Evolutionary conservation across 2,113 vertebrate genomes (phyloP).

Genomic region (Chaetodon auriga): DNA sequence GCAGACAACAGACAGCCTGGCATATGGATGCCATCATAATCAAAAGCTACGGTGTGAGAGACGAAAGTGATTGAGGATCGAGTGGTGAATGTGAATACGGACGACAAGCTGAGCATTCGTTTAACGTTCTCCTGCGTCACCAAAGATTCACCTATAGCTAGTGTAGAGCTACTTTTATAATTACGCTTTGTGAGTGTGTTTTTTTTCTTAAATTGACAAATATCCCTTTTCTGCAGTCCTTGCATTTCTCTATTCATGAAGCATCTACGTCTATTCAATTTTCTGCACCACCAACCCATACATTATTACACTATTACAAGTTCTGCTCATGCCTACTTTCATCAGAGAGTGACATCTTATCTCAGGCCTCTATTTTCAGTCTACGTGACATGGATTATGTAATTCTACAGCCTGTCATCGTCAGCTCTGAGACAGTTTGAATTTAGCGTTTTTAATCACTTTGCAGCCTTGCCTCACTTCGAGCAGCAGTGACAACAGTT

Average conservation of each 20-base stretch:
- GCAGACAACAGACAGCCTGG: background rate
- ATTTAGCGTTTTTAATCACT: constrained; percentile 42
- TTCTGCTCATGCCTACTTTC: constrained; percentile 46
- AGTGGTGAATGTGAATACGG: constrained; percentile 13
- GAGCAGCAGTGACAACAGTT: constrained; percentile 35
- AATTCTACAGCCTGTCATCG: constrained; percentile 43
- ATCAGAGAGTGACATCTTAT: constrained; percentile 58
- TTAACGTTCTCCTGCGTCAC: background rate
- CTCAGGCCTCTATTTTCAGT: constrained; percentile 31
- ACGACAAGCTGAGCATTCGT: constrained; percentile 3
- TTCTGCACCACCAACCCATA: constrained; percentile 65
- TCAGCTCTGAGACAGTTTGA: constrained; percentile 35
- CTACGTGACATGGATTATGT: constrained; percentile 35
- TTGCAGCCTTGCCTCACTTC: constrained; percentile 32
- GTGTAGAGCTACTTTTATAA: constrained; percentile 17
- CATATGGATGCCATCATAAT: constrained; percentile 47
- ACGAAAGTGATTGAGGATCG: constrained; percentile 13
- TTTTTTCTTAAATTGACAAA: constrained; percentile 30
- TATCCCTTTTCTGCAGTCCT: constrained; percentile 16
- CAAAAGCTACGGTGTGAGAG: constrained; percentile 24
- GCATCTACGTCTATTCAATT: constrained; percentile 59
- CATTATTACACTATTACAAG: constrained; percentile 45
- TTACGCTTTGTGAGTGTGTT: background rate
- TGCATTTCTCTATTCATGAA: constrained; percentile 22
- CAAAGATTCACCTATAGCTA: background rate